Conservation (phyloP, 2,797 vertebrate species). For the Chiloscyllium punctatum region DNA sequence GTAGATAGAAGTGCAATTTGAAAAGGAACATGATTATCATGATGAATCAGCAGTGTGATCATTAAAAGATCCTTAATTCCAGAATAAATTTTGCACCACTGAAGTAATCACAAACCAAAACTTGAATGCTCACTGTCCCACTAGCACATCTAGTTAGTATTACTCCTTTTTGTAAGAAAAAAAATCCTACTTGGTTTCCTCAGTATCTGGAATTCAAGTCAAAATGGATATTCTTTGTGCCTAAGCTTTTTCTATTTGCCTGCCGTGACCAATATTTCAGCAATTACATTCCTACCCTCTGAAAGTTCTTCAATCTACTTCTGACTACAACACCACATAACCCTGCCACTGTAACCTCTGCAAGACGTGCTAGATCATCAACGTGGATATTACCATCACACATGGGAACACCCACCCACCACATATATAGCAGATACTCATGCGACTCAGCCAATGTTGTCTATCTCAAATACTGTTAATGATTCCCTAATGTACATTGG, state of each 20-base stretch:
- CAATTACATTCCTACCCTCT: neutral
- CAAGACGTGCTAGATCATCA: too few species aligned
- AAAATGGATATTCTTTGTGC: neutral
- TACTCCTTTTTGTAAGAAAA: neutral
- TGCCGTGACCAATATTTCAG: neutral
- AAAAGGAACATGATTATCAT: neutral
- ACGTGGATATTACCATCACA: too few species aligned
- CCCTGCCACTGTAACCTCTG: too few species aligned
- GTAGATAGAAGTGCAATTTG: neutral
- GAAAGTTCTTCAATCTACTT: neutral
- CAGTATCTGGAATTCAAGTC: neutral
- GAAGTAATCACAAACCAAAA: neutral
- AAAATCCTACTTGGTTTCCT: neutral
- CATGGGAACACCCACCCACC: too few species aligned
- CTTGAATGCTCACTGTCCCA: neutral
- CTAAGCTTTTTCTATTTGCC: neutral
- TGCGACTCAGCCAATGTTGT: too few species aligned
- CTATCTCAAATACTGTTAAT: too few species aligned
- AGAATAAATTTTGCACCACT: neutral
- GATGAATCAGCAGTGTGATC: neutral
- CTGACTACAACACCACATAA: too few species aligned
- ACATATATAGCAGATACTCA: too few species aligned
- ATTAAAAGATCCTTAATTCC: neutral
- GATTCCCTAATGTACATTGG: too few species aligned
- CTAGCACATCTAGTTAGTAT: neutral